Evolutionary conservation across 2,888 invertebrate genomes (phyloP), one percentile per base, ranked within the genome.

Genomic region (Phengaris alcon): DNA sequence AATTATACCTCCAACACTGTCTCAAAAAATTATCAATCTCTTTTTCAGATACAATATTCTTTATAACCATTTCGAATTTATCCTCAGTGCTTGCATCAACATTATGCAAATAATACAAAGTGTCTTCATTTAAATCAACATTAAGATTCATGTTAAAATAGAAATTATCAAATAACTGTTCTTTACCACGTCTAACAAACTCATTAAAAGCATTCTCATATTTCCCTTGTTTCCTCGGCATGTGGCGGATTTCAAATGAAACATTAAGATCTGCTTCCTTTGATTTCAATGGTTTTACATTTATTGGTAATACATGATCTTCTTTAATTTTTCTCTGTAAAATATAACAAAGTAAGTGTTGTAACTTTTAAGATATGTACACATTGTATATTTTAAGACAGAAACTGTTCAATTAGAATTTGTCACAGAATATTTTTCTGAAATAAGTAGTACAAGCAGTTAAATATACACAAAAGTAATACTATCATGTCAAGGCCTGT

Each of bases 1-100:
- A 86, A 78, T 90, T 89, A 79, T 89, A 91, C 76, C 88, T 85
- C 93, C 93, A 93, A 74, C 92, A 91, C 68, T 90, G 90, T 79
- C 87, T 87, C 74, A 92, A 80, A 77, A 92, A 91, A 76, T 88
- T 87, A 75, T 91, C 90, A 3, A 93, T 83, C 77, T 93, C 92
- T 6, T 91, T 90, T 79, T 90, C 88, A 0, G 89, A 86, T 1
- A 85, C 86, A 1, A 85, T 80, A 76, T 84, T 84, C 70, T 86
- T 87, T 2, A 90, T 84, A 0, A 89, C 85, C 80, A 85, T 81
- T 73, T 91, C 90, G 80, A 91, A 87, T 75, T 92, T 93, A 77
- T 91, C 91, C 64, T 93, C 93, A 0, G 91, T 91, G 75, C 90
- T 90, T 0, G 90, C 89, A 78, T 91, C 83, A 2, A 90, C 83